Base-by-base conservation (phyloP, 2,888 invertebrate species). In the Pollenia griseotomentosa region DNA sequence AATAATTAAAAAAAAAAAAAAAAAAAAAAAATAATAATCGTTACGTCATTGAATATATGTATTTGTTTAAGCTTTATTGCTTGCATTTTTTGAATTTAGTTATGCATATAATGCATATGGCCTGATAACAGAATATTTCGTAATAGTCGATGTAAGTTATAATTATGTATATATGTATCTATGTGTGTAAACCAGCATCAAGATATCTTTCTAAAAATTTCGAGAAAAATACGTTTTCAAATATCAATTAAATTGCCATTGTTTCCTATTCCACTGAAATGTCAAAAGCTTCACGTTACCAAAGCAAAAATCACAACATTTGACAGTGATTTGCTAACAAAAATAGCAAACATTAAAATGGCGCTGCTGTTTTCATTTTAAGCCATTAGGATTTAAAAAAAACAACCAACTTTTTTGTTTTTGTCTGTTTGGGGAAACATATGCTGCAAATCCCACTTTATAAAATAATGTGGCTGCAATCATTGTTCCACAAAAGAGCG, bases 381-480 rank as follows among this genome's bases (percentile, higher is more conserved):
- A 12, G n/a, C n/a, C 59, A 66, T 46, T 59, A 57, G 16, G 14
- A 78, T 40, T 51, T 51, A 12, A 71, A 65, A 71, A 65, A 83
- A 33, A 46, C 59, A 61, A 48, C 12, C 48, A 48, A 10, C 10
- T 40, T 16, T n/a, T 59, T 59, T 19, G 46, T 7, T 44, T 16
- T 33, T 23, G 65, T n/a, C n/a, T 65, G n/a, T 11, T 9, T 19
- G 7, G 4, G 55, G 51, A 19, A 68, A 74, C 74, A 85, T 53
- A 75, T 80, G 79, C 63, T 80, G 63, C 74, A 74, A 74, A 68
- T 83, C 57, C 44, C 73, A 78, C 19, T 44, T 66, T 19, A 46
- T 12, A 33, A 73, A 44, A 3, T 57, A 57, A 68, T 71, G 59
- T 59, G 14, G 44, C 19, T 66, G 57, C 66, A 73, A 14, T 53